Percentiles rank a stretch among this genome's conserved stretches.
These are phyloP conservation scores for Hipposideros armiger DNA, from an alignment of 2,113 vertebrate genomes.

Conservation along the genomic window DNA sequence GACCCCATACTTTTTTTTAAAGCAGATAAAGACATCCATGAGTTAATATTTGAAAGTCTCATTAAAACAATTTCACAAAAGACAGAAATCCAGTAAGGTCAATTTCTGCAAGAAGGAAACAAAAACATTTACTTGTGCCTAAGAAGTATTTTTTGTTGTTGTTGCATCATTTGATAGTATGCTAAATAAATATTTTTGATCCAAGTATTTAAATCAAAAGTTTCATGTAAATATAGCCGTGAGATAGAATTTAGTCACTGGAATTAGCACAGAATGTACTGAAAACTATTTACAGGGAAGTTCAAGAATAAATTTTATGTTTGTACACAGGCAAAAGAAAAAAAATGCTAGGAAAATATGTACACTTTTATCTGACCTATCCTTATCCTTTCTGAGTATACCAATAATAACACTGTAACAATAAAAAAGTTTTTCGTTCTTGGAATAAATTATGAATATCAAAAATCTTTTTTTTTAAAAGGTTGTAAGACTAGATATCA, in stretches of 20 bases:
- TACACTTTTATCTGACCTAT: background rate
- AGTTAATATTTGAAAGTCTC: background rate
- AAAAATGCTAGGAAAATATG: background rate
- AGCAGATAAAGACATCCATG: background rate
- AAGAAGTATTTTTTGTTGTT: background rate
- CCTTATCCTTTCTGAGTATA: background rate
- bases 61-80: slow-evolving; percentile 46
- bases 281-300: background rate
- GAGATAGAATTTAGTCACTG: background rate
- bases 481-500: background rate
- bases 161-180: background rate
- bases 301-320: background rate
- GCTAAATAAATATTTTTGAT: slow-evolving; percentile 59
- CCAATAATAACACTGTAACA: background rate
- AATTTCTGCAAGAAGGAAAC: slow-evolving; percentile 32
- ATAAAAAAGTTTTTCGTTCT: background rate
- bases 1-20: background rate
- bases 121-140: slow-evolving; percentile 38
- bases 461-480: background rate
- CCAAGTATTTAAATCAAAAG: slow-evolving; percentile 27
- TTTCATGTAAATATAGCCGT: slow-evolving; percentile 9
- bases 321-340: background rate
- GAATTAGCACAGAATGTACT: background rate
- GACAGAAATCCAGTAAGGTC: background rate
- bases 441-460: background rate